Evolutionary conservation across 2,888 invertebrate species (phyloP).

Genomic region (Fabriciana adippe): DNA sequence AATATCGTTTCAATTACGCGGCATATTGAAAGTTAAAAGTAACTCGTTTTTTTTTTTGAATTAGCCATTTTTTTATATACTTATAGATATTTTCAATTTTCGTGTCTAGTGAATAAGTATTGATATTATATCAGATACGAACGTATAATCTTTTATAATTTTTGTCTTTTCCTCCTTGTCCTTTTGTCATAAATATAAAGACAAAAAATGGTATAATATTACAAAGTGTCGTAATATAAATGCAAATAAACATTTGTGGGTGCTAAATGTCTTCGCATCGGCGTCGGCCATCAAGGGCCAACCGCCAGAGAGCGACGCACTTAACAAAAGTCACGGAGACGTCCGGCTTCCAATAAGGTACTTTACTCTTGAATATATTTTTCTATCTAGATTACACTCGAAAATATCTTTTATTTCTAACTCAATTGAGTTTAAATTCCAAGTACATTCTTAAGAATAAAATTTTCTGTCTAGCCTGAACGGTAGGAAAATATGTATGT

Average conservation of each 20-base stretch:
- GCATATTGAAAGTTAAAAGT: too few relatives aligned
- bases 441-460: not conserved
- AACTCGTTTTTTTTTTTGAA: too few relatives aligned
- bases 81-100: too few relatives aligned
- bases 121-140: too few relatives aligned
- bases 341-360: conserved; percentile 28
- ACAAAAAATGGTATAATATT: not conserved
- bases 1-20: too few relatives aligned
- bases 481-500: conserved; percentile 22
- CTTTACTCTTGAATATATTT: conserved; percentile 23
- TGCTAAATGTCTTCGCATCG: conserved; percentile 13
- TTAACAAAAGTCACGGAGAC: conserved; percentile 30
- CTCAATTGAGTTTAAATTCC: not conserved
- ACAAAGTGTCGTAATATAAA: conserved; percentile 8
- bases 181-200: not conserved
- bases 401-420: not conserved
- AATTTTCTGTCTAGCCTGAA: conserved; percentile 25
- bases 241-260: conserved; percentile 15
- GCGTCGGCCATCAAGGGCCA: conserved; percentile 6
- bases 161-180: not conserved
- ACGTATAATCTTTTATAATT: not conserved
- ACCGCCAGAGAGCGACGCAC: conserved; percentile 22
- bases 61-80: too few relatives aligned
- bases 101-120: too few relatives aligned
- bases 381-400: not conserved